Base-by-base conservation (phyloP, 1,140 invertebrate species). In the Lineus longissimus region DNA sequence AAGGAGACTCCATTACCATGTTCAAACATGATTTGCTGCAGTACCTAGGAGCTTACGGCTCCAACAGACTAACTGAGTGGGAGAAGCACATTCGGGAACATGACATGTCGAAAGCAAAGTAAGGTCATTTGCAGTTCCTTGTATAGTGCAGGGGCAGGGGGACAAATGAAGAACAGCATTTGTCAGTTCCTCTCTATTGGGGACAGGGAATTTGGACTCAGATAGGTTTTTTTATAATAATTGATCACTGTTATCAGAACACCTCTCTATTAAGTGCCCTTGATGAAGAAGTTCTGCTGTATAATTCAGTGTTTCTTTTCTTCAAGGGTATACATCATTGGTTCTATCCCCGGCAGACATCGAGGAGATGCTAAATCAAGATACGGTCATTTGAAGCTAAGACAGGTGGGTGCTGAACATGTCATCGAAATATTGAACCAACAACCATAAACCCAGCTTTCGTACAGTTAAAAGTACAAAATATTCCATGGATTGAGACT, bases 1-100 rank as follows among this genome's bases (percentile, higher is more conserved):
- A 55, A 57, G 92, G 92, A 1, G 92, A 95, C 67, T 93, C 92
- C 33, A 81, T 84, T 0, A 97, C 94, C 0, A 82, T 86, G 54
- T 98, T 97, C 76, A 94, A 94, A 81, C 83, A 82, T n/a, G 88
- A 91, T 76, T 81, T 98, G 0, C 76, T 94, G n/a, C 83, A 87
- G 1, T 98, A 97, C 80, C 74, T 97, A 2, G 76, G 83, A 27
- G 84, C 87, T 51, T 97, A 97, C 77, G 87, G 88, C 59, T 71
- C 87, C 45, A 80, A 85, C 0, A 81, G 85, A 59, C 74, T 96
- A 15, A 82, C 86, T 17, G 85, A 86, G 0, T 96, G 93, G 89
- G 85, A 91, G 19, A 84, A 87, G 11, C 79, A 87, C 40, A 85
- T 97, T n/a, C 83, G 87, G 69, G 82, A 84, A 55, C 87, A 88